Base-by-base conservation (phyloP, 2,113 vertebrate species). In the Elachura formosa region DNA sequence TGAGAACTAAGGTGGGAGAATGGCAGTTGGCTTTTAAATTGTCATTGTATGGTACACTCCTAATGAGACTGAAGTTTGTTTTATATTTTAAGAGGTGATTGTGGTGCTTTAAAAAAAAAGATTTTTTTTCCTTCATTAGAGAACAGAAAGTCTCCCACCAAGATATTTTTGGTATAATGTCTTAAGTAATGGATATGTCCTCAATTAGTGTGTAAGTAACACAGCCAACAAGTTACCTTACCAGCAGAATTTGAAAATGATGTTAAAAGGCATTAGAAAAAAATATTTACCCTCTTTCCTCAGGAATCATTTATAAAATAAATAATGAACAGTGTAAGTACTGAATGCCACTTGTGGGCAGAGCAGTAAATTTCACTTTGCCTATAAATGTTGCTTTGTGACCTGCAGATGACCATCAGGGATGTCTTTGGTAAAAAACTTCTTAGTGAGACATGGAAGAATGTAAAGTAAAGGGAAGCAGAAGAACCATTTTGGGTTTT, bases 31-130 rank as follows among this genome's bases (percentile, higher is more conserved):
- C 16, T 67, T 91, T 84, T 51, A n/a, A 41, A 14, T 29, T 31
- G 33, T 36, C 3, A 0, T 45, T 74, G 23, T 25, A 10, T 26
- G 7, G 8, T 45, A 17, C 26, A 6, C 1, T 34, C 10, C 29
- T 71, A 29, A 20, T 56, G 46, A 52, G 34, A 11, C 19, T 66
- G 33, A 25, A 33, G 36, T 21, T 26, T 40, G 14, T 4, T 88
- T 74, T 72, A 2, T 71, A 45, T 52, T 91, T 81, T 41, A 7
- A 38, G 87, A 69, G 19, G 13, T 54, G 7, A 41, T 62, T 25
- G 46, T 58, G 36, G 12, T 45, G 28, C 10, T 49, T 68, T 6
- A 63, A 49, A 49, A 67, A 55, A 20, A 4, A 23, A 5, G n/a
- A 6, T 5, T 3, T 4, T 31, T 75, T 72, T 68, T 90, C 59